These are phyloP conservation scores for Scatophagus argus DNA, from an alignment of 2,113 vertebrate genomes.

Conservation along the genomic window DNA sequence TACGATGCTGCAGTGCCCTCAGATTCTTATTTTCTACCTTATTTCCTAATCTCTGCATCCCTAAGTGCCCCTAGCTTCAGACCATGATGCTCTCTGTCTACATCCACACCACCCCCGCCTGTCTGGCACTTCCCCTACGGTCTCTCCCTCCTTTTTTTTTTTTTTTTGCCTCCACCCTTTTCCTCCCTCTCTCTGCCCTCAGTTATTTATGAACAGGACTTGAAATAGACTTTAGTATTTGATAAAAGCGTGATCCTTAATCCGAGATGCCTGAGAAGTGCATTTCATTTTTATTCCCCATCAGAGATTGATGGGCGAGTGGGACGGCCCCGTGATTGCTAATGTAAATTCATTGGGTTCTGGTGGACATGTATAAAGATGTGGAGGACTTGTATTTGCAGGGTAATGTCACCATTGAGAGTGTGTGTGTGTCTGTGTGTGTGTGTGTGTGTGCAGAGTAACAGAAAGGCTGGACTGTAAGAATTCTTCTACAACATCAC, in stretches of 20 bases:
- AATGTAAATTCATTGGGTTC: constrained; percentile 79
- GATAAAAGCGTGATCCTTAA: constrained; percentile 83
- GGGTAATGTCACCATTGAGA: constrained; percentile 31
- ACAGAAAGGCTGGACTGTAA: constrained; percentile 15
- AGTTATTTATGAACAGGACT: constrained; percentile 83
- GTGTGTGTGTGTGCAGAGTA: constrained; percentile 13
- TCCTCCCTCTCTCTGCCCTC: constrained; percentile 53
- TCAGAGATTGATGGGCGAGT: constrained; percentile 77
- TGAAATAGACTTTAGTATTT: constrained; percentile 84
- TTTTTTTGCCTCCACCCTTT: constrained; percentile 36
- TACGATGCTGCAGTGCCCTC: constrained; percentile 48
- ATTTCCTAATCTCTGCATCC: constrained; percentile 58
- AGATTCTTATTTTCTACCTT: constrained; percentile 57
- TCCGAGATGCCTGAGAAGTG: constrained; percentile 79
- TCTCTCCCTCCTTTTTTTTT: neutral
- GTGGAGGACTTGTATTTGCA: constrained; percentile 58
- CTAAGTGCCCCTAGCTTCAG: constrained; percentile 49
- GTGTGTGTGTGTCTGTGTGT: constrained; percentile 22
- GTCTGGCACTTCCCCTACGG: constrained; percentile 14
- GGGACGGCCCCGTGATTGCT: constrained; percentile 74
- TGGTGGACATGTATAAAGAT: constrained; percentile 69
- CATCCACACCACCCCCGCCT: constrained; percentile 32
- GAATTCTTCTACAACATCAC: constrained; percentile 12
- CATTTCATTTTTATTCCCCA: constrained; percentile 84
- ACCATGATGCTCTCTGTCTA: constrained; percentile 51